A percentile compares a stretch with the other conserved stretches of the same genome.
These are phyloP conservation scores for Coracias cyanogaster DNA, from an alignment of 2,797 vertebrate species.

Conservation along the genomic window DNA sequence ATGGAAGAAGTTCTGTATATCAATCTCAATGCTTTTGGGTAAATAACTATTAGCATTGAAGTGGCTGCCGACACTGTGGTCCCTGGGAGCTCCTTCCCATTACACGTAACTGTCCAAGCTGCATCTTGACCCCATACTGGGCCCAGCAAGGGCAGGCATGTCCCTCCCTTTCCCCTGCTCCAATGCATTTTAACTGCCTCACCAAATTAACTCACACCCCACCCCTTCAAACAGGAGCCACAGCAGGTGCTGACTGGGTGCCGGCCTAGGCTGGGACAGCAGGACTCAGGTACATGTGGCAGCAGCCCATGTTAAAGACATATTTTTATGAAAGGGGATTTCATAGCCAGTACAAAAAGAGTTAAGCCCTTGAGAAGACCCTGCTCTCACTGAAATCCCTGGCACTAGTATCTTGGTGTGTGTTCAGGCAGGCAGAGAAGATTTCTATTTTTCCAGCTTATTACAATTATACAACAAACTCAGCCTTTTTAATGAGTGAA, in stretches of 20 bases:
- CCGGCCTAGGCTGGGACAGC: neutral
- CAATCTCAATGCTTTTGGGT: neutral
- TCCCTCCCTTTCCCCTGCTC: neutral
- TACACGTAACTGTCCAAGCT: neutral
- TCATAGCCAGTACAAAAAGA: neutral
- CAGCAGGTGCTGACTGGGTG: accelerated
- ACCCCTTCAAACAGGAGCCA: neutral
- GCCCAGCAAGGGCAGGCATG: neutral
- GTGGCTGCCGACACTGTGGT: neutral
- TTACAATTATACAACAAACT: neutral
- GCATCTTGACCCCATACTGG: neutral
- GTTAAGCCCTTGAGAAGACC: neutral
- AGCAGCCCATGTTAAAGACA: neutral
- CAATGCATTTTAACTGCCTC: neutral
- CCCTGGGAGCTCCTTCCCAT: neutral
- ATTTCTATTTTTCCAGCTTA: neutral
- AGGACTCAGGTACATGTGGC: accelerated
- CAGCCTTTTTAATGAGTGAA: neutral
- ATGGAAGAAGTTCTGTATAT: neutral
- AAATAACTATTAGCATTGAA: neutral
- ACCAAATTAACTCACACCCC: neutral
- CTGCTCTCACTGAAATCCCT: neutral
- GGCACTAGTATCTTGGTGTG: neutral
- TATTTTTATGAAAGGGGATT: neutral
- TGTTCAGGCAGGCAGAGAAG: neutral